phyloP scores from a whole-genome alignment of 2,113 vertebrate genomes.

The Lycaon pictus region DNA sequence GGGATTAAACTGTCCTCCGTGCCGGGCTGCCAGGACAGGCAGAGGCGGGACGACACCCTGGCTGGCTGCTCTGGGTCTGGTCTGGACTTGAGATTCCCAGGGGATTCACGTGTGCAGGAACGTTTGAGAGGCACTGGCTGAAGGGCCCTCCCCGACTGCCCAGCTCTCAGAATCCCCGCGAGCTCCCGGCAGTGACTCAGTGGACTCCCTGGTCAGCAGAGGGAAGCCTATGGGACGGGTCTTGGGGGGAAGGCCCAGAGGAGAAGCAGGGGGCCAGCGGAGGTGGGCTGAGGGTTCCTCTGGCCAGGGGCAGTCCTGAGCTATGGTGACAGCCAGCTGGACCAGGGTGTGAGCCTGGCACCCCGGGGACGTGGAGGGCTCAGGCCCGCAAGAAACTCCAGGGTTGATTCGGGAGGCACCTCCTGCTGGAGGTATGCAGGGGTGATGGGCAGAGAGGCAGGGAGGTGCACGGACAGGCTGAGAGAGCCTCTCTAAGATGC shows the following conservation, averaged over 20 bases:
- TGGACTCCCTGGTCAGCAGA: background rate
- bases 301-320: slow-evolving; percentile 28
- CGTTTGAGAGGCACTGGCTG: background rate
- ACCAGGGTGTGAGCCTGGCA: slow-evolving; percentile 91
- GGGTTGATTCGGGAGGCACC: slow-evolving; percentile 67
- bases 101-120: rapidly evolving
- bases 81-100: background rate
- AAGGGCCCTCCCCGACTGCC: background rate
- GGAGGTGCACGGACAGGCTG: background rate
- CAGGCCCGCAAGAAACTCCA: slow-evolving; percentile 90
- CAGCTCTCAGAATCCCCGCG: background rate
- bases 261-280: background rate
- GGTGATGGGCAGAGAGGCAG: background rate
- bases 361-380: slow-evolving; percentile 91
- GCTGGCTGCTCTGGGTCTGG: background rate
- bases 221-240: background rate
- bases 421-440: slow-evolving; percentile 62
- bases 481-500: background rate
- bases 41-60: background rate
- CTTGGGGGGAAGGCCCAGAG: background rate
- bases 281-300: background rate
- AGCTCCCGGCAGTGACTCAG: background rate
- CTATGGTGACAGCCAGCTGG: slow-evolving; percentile 91
- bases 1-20: no score
- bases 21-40: background rate